Evolutionary conservation across 2,888 invertebrate species (phyloP).

Genomic region (Dryobota labecula): DNA sequence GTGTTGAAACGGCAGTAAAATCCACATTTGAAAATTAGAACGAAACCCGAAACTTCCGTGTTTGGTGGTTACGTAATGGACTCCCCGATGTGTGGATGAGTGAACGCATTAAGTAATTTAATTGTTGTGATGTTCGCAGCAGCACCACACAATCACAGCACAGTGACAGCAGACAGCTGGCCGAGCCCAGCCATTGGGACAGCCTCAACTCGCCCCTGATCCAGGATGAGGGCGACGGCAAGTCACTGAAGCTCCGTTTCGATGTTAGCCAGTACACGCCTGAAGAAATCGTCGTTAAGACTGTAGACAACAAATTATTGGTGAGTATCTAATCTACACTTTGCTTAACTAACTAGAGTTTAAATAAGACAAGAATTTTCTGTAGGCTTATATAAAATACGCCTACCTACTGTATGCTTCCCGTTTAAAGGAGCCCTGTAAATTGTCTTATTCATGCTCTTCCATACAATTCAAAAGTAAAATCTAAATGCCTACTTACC

Average conservation of each 20-base stretch:
- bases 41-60: conserved; percentile 48
- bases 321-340: conserved; percentile 88
- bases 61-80: conserved; percentile 52
- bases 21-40: conserved; percentile 29
- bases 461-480: conserved; percentile 17
- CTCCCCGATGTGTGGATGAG: conserved; percentile 24
- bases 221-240: conserved; percentile 98
- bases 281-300: conserved; percentile 99
- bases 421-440: not conserved
- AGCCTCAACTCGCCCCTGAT: conserved; percentile 98
- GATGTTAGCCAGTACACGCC: conserved; percentile 99
- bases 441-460: conserved; percentile 18
- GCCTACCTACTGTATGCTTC: not conserved
- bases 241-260: conserved; percentile 98
- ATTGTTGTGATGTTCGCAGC: conserved; percentile 83
- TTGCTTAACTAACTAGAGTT: not conserved
- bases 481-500: conserved; percentile 19
- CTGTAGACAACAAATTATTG: conserved; percentile 99
- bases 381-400: not conserved
- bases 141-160: conserved; percentile 92
- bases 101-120: conserved; percentile 48
- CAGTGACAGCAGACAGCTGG: conserved; percentile 91
- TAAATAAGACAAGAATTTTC: not conserved
- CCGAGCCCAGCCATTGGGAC: conserved; percentile 94
- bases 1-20: conserved; percentile 34